Base-by-base conservation (phyloP, 2,888 invertebrate genomes). In the Tenthredo mesomela region DNA sequence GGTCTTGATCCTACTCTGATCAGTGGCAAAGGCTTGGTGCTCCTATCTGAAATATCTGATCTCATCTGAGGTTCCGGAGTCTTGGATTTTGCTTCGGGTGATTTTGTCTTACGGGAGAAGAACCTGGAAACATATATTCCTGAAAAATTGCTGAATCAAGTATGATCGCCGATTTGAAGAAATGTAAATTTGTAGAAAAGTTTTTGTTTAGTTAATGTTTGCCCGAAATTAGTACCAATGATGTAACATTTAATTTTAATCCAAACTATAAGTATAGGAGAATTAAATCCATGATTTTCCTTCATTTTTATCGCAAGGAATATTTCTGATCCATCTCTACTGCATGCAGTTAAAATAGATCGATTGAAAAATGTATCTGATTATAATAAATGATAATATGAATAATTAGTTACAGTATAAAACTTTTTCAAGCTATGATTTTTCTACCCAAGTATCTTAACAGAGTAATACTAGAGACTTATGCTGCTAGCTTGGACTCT, bases 21-120 rank as follows among this genome's bases (percentile, higher is more conserved):
- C 84, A 88, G 77, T 1, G 90, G 87, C 1, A 89, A 78, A 0
- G 90, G 89, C 65, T 87, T 91, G 1, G 88, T 90, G 84, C 90
- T 90, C 84, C 88, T 90, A 80, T 93, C 93, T 4, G 91, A 90
- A 70, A 91, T 87, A 82, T 92, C 92, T 4, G 91, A 91, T 5
- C 90, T 95, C 0, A 94, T 94, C 89, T 95, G 94, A 0, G 95
- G 95, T 87, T 97, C 97, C 0, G 96, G 96, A 0, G 96, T 96
- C 89, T 95, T 96, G 0, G 96, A 95, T 91, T 97, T 97, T 4
- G 92, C 91, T 4, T 93, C 93, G 12, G 93, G 91, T 0, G 95
- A 93, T 88, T 96, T 96, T 1, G 94, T 94, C 92, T 97, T 97
- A 90, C 97, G 96, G 43, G 97, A 96, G 93, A 98, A 98, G 94